phyloP scores from a whole-genome alignment of 2,797 vertebrate genomes.

The Apodemus agrarius region DNA sequence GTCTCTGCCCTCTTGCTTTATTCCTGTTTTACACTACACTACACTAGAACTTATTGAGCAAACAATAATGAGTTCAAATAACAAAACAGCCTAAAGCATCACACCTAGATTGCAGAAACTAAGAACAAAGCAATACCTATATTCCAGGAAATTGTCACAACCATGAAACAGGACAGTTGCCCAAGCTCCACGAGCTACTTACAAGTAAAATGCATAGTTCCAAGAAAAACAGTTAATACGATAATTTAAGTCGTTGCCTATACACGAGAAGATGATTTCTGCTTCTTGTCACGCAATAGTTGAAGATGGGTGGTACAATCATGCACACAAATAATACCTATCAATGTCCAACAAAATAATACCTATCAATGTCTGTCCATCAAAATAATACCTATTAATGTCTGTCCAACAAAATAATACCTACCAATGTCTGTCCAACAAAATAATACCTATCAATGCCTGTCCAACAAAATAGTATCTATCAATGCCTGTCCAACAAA shows the following conservation, averaged over 20 bases:
- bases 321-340: not conserved
- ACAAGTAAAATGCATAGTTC: not conserved
- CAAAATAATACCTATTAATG: too few species aligned
- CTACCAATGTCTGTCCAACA: too few species aligned
- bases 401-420: too few species aligned
- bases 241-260: not conserved
- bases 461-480: too few species aligned
- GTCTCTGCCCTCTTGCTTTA: not conserved
- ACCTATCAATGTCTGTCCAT: too few species aligned
- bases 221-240: not conserved
- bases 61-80: not conserved
- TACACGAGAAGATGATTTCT: not conserved
- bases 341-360: too few species aligned
- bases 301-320: not conserved
- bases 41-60: constrained; percentile 3
- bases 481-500: too few species aligned
- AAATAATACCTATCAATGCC: too few species aligned
- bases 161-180: not conserved
- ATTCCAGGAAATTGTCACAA: not conserved
- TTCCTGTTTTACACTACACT: not conserved
- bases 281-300: not conserved
- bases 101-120: not conserved
- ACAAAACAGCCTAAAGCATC: not conserved
- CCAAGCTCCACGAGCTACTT: not conserved
- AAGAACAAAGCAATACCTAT: not conserved